These are phyloP conservation scores for Diadromus collaris DNA, from an alignment of 2,888 invertebrate genomes.

Conservation along the genomic window DNA sequence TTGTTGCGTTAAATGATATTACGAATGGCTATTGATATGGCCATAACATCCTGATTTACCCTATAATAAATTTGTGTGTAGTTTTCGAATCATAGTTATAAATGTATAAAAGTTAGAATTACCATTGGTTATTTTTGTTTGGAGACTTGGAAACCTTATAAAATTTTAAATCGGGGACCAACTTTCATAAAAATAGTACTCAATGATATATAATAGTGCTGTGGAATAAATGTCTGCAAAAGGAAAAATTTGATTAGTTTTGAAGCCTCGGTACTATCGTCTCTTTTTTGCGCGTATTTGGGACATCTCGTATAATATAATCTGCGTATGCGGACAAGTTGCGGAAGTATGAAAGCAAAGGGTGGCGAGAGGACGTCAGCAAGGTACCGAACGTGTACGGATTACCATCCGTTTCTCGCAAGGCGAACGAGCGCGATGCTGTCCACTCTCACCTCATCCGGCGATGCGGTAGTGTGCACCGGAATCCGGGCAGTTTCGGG, in stretches of 20 bases:
- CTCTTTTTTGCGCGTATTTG: constrained; percentile 36
- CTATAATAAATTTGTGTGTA: no score
- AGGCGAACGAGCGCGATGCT: constrained; percentile 31
- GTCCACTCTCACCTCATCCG: constrained; percentile 35
- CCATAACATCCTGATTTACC: no score
- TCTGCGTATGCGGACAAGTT: not conserved
- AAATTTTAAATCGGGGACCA: no score
- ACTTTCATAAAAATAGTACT: no score
- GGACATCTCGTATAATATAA: not conserved
- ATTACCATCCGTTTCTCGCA: constrained; percentile 37
- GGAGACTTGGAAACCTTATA: no score
- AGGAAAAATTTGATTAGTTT: not conserved
- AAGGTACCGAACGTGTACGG: constrained; percentile 22
- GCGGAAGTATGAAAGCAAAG: constrained; percentile 3
- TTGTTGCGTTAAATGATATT: no score
- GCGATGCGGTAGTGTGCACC: constrained; percentile 63
- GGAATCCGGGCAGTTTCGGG: constrained; percentile 74
- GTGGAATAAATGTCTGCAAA: not conserved
- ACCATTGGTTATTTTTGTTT: no score
- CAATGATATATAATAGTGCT: not conserved
- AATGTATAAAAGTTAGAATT: no score
- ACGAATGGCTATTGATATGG: no score
- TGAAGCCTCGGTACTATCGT: not conserved
- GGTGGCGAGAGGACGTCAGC: constrained; percentile 1
- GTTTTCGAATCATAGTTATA: no score